These are phyloP conservation scores for Caenorhabditis sinica DNA, from an alignment of 2,888 invertebrate genomes.

Conservation along the genomic window DNA sequence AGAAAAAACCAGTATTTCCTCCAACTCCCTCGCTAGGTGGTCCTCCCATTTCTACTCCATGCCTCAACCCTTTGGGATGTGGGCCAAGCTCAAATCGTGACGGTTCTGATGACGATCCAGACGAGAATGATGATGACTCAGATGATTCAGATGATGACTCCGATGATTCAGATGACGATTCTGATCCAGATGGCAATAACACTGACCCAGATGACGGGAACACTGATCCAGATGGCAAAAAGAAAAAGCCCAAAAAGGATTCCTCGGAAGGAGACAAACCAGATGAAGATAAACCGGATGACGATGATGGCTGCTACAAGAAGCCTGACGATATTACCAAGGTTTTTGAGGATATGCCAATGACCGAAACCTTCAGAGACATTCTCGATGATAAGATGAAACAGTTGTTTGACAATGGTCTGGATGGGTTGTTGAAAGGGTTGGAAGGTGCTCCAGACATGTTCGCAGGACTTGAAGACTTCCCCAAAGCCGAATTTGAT, in stretches of 20 bases:
- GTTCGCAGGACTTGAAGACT: constrained; percentile 9
- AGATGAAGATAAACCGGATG: neutral
- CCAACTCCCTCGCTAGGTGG: too few species aligned
- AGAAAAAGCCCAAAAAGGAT: neutral
- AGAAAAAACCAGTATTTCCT: too few species aligned
- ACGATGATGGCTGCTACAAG: neutral
- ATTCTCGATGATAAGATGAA: constrained; percentile 18
- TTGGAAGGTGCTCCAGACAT: constrained; percentile 11
- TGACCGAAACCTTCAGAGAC: neutral
- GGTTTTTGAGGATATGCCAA: constrained; percentile 8
- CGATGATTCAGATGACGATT: neutral
- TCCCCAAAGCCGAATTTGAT: neutral
- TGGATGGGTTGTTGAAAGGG: neutral
- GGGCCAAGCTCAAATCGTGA: too few species aligned
- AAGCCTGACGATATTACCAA: neutral
- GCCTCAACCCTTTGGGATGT: neutral
- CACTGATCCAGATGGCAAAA: neutral
- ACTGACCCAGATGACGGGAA: neutral
- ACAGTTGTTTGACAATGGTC: constrained; percentile 9
- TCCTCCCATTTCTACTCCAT: too few species aligned
- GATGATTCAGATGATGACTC: neutral
- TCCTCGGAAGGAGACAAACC: neutral
- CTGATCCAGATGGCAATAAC: neutral
- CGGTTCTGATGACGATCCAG: neutral
- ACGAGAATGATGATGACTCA: too few species aligned